These are phyloP conservation scores for Athrips mouffetella DNA, from an alignment of 2,888 invertebrate genomes.

Conservation along the genomic window DNA sequence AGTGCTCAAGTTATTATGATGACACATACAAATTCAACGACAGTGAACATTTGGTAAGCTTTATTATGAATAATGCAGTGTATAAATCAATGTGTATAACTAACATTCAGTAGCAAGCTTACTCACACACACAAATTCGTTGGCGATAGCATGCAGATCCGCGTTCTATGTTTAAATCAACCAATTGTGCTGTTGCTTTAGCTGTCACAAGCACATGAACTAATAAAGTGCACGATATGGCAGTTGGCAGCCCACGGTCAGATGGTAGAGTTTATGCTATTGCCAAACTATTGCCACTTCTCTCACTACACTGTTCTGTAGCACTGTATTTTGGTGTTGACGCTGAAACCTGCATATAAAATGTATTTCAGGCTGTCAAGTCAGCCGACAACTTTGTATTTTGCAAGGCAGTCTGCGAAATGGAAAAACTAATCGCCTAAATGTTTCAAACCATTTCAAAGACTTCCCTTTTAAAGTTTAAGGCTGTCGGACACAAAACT, in stretches of 20 bases:
- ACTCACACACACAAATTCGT: conserved; percentile 54
- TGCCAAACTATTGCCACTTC: conserved; percentile 48
- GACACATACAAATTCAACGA: too few relatives aligned
- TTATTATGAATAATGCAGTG: conserved; percentile 36
- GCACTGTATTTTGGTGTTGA: conserved; percentile 59
- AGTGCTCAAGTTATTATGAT: too few relatives aligned
- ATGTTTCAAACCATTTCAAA: too few relatives aligned
- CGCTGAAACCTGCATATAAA: conserved; percentile 50
- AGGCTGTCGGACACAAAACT: too few relatives aligned
- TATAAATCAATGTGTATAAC: conserved; percentile 49
- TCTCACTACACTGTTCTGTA: conserved; percentile 54
- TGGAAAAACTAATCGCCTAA: too few relatives aligned
- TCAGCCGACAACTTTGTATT: too few relatives aligned
- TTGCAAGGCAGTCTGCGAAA: too few relatives aligned
- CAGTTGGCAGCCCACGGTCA: not conserved
- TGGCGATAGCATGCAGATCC: conserved; percentile 57
- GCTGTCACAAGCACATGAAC: conserved; percentile 25
- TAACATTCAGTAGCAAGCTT: conserved; percentile 65
- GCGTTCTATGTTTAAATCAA: conserved; percentile 34
- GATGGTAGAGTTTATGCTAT: conserved; percentile 42
- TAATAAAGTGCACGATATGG: not conserved
- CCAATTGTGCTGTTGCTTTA: conserved; percentile 38
- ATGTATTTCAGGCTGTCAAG: too few relatives aligned
- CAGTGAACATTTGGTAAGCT: conserved; percentile 61
- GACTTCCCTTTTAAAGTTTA: too few relatives aligned